phyloP scores from a whole-genome alignment of 2,888 invertebrate genomes.

The Netelia fuscicornis region DNA sequence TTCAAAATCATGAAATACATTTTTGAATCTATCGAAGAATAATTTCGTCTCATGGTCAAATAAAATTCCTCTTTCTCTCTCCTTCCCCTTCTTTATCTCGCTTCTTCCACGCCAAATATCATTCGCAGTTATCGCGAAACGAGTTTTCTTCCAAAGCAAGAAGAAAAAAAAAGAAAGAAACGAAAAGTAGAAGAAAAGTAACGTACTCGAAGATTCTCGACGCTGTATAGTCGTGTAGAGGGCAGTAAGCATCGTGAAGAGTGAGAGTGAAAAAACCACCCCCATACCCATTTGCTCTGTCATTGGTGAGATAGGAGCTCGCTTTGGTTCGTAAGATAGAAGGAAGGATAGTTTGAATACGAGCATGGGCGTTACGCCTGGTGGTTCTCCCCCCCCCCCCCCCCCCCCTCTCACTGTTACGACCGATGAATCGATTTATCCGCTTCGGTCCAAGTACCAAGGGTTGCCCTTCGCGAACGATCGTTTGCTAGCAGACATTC shows the following conservation, averaged over 20 bases:
- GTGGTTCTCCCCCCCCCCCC: slow-evolving; percentile 65
- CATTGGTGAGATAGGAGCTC: slow-evolving; percentile 56
- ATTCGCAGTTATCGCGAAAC: slow-evolving; percentile 17
- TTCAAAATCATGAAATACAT: not conserved
- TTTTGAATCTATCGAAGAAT: not conserved
- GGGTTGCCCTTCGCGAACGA: slow-evolving; percentile 16
- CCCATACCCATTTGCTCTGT: slow-evolving; percentile 48
- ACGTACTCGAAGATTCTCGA: slow-evolving; percentile 34
- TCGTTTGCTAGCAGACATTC: slow-evolving; percentile 31
- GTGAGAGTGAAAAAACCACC: slow-evolving; percentile 32
- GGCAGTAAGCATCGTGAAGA: not conserved
- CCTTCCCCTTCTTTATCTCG: not conserved
- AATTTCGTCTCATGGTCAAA: slow-evolving; percentile 16
- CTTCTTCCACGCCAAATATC: slow-evolving; percentile 17
- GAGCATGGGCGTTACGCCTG: slow-evolving; percentile 69
- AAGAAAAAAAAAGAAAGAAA: not conserved
- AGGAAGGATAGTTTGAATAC: slow-evolving; percentile 76
- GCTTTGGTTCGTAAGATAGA: slow-evolving; percentile 55
- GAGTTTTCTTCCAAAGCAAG: slow-evolving; percentile 14
- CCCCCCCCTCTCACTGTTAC: slow-evolving; percentile 12
- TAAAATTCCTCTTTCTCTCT: slow-evolving; percentile 34
- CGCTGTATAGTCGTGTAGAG: slow-evolving; percentile 18
- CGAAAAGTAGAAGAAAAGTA: slow-evolving; percentile 15
- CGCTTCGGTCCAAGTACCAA: slow-evolving; percentile 59
- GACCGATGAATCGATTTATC: slow-evolving; percentile 74